Conservation (phyloP, 2,797 vertebrate species). For the Harpagifer antarcticus region DNA sequence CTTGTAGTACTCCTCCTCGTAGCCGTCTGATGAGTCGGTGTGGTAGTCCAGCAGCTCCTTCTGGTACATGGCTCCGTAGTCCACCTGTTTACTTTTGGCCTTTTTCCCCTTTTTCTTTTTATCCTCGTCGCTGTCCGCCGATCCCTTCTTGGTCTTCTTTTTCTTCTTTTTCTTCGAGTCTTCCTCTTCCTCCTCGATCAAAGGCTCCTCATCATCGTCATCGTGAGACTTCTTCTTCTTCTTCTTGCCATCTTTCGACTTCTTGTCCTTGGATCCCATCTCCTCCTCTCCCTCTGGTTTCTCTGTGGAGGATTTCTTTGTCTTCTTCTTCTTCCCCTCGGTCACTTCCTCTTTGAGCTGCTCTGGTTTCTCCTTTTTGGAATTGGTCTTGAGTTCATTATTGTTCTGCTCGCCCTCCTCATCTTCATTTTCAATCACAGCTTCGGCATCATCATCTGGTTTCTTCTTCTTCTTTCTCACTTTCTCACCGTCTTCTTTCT, state of each 20-base stretch:
- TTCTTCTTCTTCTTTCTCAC: slow-evolving; percentile 81
- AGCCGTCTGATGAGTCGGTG: slow-evolving; percentile 89
- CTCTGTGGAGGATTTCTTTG: slow-evolving; percentile 74
- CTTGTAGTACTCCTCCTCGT: slow-evolving; percentile 95
- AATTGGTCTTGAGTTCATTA: slow-evolving; percentile 77
- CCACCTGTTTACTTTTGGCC: slow-evolving; percentile 87
- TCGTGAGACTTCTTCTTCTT: slow-evolving; percentile 82
- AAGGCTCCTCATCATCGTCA: slow-evolving; percentile 73
- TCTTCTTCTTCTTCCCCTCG: slow-evolving; percentile 74
- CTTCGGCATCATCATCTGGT: slow-evolving; percentile 49
- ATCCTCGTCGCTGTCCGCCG: slow-evolving; percentile 82
- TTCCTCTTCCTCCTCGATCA: slow-evolving; percentile 82
- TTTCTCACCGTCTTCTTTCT: slow-evolving; percentile 59
- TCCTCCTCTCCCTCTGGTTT: slow-evolving; percentile 61
- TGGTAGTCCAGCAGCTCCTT: slow-evolving; percentile 90
- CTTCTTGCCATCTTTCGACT: slow-evolving; percentile 86
- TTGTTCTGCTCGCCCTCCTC: slow-evolving; percentile 81
- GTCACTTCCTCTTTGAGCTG: slow-evolving; percentile 72
- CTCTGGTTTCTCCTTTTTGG: slow-evolving; percentile 78
- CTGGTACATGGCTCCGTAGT: slow-evolving; percentile 91
- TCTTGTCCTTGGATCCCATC: slow-evolving; percentile 81
- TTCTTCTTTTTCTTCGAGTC: slow-evolving; percentile 81
- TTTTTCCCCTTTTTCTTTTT: slow-evolving; percentile 86
- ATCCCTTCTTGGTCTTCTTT: slow-evolving; percentile 84
- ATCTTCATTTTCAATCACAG: slow-evolving; percentile 59